Base-by-base conservation (phyloP, 2,888 invertebrate species). In the Oligia latruncula region DNA sequence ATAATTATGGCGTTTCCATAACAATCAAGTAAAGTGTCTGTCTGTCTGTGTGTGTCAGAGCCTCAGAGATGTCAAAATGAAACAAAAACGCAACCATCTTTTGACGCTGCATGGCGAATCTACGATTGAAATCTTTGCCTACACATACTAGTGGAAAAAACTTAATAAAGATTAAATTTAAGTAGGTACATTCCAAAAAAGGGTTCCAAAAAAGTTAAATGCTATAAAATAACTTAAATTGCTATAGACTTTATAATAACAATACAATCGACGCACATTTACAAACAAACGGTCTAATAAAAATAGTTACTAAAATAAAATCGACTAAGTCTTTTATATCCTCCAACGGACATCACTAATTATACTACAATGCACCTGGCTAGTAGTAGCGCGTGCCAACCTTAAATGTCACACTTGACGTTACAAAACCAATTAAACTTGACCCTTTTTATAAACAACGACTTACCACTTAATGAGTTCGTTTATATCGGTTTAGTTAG, bases 361-460 rank as follows among this genome's bases (percentile, higher is more conserved):
- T 81, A 93, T 92, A 92, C 81, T 80, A 77, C 62, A 80, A 84
- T 91, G 91, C 95, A 95, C 95, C 95, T 94, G 94, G 93, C 90
- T 55, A 79, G 90, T 55, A 79, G 90, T 55, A 79, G 90, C 93
- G 91, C 94, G 93, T 92, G 93, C 93, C 92, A 79, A 75, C 80
- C 84, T 90, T 90, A 93, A 95, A 95, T 94, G 94, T 93, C 95
- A 95, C 91, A 90, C 87, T 92, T 90, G 91, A 92, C 93, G 93
- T 94, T 94, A 93, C 80, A 87, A 81, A 81, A 73, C 83, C 84
- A 82, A 89, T 89, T 86, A 90, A 83, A 83, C 81, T 88, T 86
- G 80, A 88, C 88, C 88, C 86, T 74, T 86, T 84, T 84, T 83
- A 80, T 74, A 82, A 79, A 65, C 68, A 81, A 84, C 78, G 60